These are phyloP conservation scores for Sebastes glaucus DNA, from an alignment of 2,797 vertebrate species.

Conservation along the genomic window DNA sequence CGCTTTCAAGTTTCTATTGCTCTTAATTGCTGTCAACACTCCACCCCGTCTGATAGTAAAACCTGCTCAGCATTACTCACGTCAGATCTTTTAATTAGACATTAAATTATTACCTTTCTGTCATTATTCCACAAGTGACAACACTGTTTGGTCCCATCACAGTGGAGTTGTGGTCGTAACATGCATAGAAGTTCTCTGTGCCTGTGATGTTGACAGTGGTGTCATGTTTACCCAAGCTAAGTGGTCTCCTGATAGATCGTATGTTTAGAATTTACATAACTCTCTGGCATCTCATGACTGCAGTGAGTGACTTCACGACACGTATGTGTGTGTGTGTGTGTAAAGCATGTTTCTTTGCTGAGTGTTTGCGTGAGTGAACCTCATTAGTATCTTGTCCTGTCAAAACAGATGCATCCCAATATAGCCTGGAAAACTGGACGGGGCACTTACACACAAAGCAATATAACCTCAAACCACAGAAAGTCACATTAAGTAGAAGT, in stretches of 20 bases:
- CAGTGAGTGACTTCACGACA: neutral
- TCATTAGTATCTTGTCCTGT: slow-evolving; percentile 52
- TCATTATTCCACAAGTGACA: neutral
- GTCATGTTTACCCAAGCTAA: slow-evolving; percentile 56
- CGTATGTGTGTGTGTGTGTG: neutral
- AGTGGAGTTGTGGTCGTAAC: neutral
- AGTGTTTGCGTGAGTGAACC: slow-evolving; percentile 40
- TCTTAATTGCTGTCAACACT: slow-evolving; percentile 21
- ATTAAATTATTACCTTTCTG: neutral
- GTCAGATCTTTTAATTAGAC: slow-evolving; percentile 16
- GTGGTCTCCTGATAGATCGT: slow-evolving; percentile 31
- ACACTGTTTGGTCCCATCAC: neutral
- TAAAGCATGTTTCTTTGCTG: neutral
- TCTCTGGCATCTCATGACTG: slow-evolving; percentile 9
- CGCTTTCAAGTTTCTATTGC: neutral
- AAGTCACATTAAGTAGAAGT: neutral
- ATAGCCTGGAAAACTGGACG: slow-evolving; percentile 44
- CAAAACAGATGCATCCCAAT: slow-evolving; percentile 49
- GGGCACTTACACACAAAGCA: neutral
- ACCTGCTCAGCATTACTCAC: slow-evolving; percentile 1
- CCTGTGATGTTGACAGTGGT: slow-evolving; percentile 12
- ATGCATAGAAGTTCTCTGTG: neutral
- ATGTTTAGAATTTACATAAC: slow-evolving; percentile 43
- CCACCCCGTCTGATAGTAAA: slow-evolving; percentile 4
- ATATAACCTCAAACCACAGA: neutral